These are phyloP conservation scores for Unio pictorum DNA, from an alignment of 2,888 invertebrate genomes.

Conservation along the genomic window DNA sequence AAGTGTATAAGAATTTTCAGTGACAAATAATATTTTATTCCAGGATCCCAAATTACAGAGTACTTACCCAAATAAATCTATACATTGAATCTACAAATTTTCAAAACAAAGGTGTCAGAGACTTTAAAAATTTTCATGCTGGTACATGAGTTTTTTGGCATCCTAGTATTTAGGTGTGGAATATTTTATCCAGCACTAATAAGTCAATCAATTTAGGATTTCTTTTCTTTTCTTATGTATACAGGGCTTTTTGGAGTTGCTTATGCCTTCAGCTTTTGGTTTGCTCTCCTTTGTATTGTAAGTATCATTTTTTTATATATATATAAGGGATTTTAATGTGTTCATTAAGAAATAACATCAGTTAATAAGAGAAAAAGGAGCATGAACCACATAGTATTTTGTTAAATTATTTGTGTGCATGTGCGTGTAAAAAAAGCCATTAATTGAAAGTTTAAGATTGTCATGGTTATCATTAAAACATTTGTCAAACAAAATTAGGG, in stretches of 20 bases:
- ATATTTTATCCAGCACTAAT: not conserved
- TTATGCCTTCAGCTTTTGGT: constrained; percentile 57
- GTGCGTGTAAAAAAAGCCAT: no score
- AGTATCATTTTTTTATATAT: constrained; percentile 28
- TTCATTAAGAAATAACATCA: no score
- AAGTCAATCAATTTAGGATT: not conserved
- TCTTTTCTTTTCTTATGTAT: constrained; percentile 6
- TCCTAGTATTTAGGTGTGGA: not conserved
- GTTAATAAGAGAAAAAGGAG: no score
- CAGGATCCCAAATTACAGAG: no score
- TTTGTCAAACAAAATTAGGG: no score
- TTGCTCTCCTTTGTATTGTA: constrained; percentile 59
- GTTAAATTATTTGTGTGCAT: no score
- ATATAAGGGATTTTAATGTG: not conserved
- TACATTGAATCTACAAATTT: not conserved
- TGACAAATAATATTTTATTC: no score
- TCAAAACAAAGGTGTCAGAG: not conserved
- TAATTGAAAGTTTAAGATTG: no score
- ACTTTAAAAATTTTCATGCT: not conserved
- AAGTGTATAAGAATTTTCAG: no score
- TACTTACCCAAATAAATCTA: no score
- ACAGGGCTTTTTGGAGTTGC: constrained; percentile 61
- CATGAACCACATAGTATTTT: no score
- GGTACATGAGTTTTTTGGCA: not conserved
- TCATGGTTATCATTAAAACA: no score